These are phyloP conservation scores for Lynx canadensis DNA, from an alignment of 2,113 vertebrate genomes.

Conservation along the genomic window DNA sequence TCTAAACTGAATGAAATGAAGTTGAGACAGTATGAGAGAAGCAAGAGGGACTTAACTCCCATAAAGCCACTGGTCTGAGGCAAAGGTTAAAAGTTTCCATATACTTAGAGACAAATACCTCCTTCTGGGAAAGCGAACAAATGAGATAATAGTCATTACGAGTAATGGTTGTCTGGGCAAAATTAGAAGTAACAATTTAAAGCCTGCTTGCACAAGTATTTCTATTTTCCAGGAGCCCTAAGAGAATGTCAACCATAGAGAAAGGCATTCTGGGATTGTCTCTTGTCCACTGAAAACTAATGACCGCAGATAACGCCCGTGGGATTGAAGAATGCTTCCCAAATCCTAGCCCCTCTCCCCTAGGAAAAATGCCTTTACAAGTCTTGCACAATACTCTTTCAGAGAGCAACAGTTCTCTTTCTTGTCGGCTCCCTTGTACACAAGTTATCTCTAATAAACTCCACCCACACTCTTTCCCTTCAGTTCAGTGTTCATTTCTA, in stretches of 20 bases:
- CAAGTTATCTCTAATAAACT: not conserved
- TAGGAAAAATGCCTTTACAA: not conserved
- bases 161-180: not conserved
- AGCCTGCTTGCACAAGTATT: not conserved
- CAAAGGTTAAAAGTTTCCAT: not conserved
- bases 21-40: not conserved
- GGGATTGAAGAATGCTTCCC: not conserved
- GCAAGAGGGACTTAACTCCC: not conserved
- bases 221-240: not conserved
- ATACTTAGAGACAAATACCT: not conserved
- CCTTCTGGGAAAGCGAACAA: not conserved
- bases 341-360: not conserved
- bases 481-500: not conserved
- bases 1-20: conserved; percentile 36
- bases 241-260: not conserved
- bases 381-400: not conserved
- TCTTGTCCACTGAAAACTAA: not conserved
- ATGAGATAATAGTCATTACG: not conserved
- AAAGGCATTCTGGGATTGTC: not conserved
- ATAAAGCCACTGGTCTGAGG: not conserved
- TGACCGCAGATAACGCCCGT: not conserved
- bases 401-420: not conserved
- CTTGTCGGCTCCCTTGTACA: not conserved
- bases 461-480: not conserved
- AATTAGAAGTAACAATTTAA: not conserved